Evolutionary conservation across 2,113 vertebrate genomes (phyloP), one percentile per base, ranked within the genome.

Genomic region (Cavia aperea): DNA sequence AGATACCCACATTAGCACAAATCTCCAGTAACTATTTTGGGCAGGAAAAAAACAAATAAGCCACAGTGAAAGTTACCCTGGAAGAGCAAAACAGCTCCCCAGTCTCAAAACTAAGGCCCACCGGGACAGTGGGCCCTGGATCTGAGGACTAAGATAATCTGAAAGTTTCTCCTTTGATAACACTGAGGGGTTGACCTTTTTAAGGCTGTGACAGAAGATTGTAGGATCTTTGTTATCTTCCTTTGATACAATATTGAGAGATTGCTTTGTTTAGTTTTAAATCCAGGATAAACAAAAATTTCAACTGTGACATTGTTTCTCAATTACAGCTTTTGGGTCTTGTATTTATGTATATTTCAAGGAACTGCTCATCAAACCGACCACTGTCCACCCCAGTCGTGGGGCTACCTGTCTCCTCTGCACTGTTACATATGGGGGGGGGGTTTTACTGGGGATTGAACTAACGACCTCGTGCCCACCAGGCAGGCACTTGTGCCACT

Each of bases 1-100:
- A 51, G 9, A 10, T 11, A 54, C 8, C 18, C 54, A 39, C 0
- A 0, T 31, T 49, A 72, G n/a, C 0, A 8, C n/a, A 60, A 31
- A 24, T 68, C 29, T 49, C 54, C 29, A 85, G n/a, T 11, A 63
- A 33, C 19, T 29, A 72, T 62, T 75, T 91, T 23, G 43, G 0
- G 6, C 5, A 36, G 43, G 51, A 1, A 7, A 31, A 54, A 33
- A 70, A 73, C 7, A n/a, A 92, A 81, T 10, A 39, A 72, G 62
- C 60, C 51, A 56, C 15, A 14, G 46, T 58, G 75, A 81, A 87
- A 81, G 5, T 31, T 54, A 66, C 33, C 4, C 14, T 81, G 65
- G 77, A 60, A 88, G 72, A 70, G 66, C 19, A 88, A 91, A 95
- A 91, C 10, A 16, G 16, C 16, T 43, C 72, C 12, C 3, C 31